A percentile compares a stretch with the other conserved stretches of the same genome.
Conservation (phyloP, 2,113 vertebrate genomes). For the Suricata suricatta region DNA sequence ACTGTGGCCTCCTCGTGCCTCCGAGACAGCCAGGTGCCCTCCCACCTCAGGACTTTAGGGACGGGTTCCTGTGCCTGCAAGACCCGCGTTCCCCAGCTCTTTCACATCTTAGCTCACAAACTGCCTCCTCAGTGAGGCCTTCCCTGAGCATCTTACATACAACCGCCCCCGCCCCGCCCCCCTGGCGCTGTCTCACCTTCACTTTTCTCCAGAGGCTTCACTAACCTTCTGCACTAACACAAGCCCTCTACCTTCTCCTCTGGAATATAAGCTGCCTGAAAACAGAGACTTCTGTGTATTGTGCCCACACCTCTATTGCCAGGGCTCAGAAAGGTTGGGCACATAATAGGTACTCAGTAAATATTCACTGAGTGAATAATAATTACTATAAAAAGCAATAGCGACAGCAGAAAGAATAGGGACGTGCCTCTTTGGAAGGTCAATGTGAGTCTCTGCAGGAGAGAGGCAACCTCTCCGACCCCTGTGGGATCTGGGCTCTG, state of each 20-base stretch:
- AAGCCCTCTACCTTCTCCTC: neutral
- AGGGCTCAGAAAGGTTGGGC: neutral
- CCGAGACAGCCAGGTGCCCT: neutral
- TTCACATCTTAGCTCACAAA: neutral
- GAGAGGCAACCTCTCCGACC: neutral
- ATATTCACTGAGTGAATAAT: neutral
- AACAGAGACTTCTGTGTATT: neutral
- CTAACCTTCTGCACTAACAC: neutral
- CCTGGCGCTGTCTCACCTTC: accelerated
- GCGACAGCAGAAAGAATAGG: neutral
- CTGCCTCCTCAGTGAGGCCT: neutral
- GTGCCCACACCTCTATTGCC: neutral
- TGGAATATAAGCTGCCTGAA: neutral
- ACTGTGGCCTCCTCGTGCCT: neutral
- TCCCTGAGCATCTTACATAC: accelerated
- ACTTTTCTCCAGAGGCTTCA: neutral
- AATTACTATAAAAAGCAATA: neutral
- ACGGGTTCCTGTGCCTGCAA: no score
- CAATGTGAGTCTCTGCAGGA: neutral
- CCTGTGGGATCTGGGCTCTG: neutral
- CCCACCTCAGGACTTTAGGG: neutral
- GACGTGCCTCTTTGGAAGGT: neutral
- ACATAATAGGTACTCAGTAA: neutral
- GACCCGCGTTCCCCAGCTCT: no score
- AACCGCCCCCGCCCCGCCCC: neutral